Conservation (phyloP, 2,888 invertebrate genomes). For the Hipparchia sbordonii region DNA sequence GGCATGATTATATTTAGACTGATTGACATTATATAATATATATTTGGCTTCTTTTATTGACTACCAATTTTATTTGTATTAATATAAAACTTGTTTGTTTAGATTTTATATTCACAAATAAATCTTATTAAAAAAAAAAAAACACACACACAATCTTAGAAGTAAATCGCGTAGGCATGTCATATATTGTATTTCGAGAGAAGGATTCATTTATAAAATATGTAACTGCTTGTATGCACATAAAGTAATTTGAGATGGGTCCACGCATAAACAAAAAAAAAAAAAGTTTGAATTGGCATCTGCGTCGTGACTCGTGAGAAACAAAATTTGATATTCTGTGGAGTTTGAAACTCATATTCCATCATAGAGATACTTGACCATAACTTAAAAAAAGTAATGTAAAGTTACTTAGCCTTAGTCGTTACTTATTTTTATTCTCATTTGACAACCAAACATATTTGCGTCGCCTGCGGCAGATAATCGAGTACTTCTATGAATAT, state of each 20-base stretch:
- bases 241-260: constrained; percentile 10
- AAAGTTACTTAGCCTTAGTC: constrained; percentile 6
- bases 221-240: neutral
- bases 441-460: constrained; percentile 17
- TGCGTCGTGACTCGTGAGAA: neutral
- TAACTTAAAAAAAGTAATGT: neutral
- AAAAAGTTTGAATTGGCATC: neutral
- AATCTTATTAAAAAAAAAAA: no score
- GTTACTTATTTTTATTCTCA: constrained; percentile 16
- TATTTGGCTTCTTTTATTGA: no score
- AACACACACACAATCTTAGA: no score
- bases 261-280: constrained; percentile 3
- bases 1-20: no score
- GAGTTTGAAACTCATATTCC: constrained; percentile 3
- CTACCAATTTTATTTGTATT: no score
- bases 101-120: no score
- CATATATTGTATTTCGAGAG: neutral
- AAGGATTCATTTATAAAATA: neutral
- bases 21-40: no score
- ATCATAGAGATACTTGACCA: constrained; percentile 7
- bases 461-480: constrained; percentile 16
- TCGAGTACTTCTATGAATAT: constrained; percentile 22
- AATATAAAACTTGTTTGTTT: no score
- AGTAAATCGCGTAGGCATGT: no score
- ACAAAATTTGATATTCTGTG: constrained; percentile 9